Evolutionary conservation across 2,888 invertebrate genomes (phyloP).

Genomic region (Oithona nana): DNA sequence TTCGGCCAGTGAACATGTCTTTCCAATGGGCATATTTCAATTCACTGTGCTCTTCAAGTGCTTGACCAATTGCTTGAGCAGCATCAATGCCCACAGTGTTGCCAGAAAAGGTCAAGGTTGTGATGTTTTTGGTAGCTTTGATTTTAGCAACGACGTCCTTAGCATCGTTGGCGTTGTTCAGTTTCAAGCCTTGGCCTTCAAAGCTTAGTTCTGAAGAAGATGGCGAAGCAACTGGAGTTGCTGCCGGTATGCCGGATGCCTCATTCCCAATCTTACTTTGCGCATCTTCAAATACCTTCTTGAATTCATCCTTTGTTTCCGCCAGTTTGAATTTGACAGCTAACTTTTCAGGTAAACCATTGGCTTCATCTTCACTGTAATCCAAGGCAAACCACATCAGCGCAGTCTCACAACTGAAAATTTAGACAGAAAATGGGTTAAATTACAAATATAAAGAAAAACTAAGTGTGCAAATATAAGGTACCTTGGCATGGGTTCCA

Average conservation of each 20-base stretch:
- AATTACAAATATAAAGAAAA: no score
- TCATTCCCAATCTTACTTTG: background rate
- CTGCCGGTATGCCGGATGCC: background rate
- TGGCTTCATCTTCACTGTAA: slow-evolving; percentile 26
- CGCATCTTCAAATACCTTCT: background rate
- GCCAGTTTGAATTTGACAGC: slow-evolving; percentile 29
- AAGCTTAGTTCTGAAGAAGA: slow-evolving; percentile 8
- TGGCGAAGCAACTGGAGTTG: background rate
- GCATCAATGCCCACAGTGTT: slow-evolving; percentile 82
- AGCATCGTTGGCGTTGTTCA: slow-evolving; percentile 62
- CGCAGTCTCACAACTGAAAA: slow-evolving; percentile 22
- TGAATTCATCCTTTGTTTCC: slow-evolving; percentile 10
- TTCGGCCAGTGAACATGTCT: slow-evolving; percentile 86
- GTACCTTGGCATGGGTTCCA: slow-evolving; percentile 24
- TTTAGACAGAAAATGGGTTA: no score
- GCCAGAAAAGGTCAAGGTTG: slow-evolving; percentile 63
- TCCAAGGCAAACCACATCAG: slow-evolving; percentile 27
- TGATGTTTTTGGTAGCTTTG: slow-evolving; percentile 43
- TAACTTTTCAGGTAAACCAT: slow-evolving; percentile 28
- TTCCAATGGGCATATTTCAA: slow-evolving; percentile 68
- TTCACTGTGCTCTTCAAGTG: slow-evolving; percentile 54
- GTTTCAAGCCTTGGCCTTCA: slow-evolving; percentile 41
- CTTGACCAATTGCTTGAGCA: slow-evolving; percentile 60
- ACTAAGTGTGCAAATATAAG: no score
- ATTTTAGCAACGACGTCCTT: slow-evolving; percentile 55